phyloP scores from a whole-genome alignment of 2,888 invertebrate genomes.

The Drosophila mettleri region DNA sequence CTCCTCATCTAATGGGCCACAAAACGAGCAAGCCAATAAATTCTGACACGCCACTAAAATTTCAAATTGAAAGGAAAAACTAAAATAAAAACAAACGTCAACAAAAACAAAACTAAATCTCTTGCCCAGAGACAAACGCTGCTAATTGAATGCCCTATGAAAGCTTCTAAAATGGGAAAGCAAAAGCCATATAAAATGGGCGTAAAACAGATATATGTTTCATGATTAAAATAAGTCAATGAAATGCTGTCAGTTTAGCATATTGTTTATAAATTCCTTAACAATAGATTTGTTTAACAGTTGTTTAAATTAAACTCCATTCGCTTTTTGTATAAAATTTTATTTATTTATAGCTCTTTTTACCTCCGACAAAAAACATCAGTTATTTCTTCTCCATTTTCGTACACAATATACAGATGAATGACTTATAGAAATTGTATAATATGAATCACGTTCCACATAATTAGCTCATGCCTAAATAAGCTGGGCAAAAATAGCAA shows the following conservation, averaged over 20 bases:
- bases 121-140: background rate
- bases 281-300: slow-evolving; percentile 1
- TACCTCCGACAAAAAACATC: slow-evolving; percentile 2
- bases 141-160: slow-evolving; percentile 5
- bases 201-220: background rate
- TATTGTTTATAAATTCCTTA: background rate
- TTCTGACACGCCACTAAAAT: slow-evolving; percentile 75
- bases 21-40: slow-evolving; percentile 74
- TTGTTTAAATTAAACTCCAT: background rate
- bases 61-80: slow-evolving; percentile 31
- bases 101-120: slow-evolving; percentile 1
- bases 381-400: background rate
- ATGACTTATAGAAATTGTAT: background rate
- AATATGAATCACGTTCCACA: slow-evolving; percentile 8
- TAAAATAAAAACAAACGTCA: slow-evolving; percentile 5
- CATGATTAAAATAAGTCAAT: background rate
- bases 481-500: no score
- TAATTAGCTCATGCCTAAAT: background rate
- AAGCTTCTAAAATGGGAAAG: background rate
- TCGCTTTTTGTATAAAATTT: background rate
- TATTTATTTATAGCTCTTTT: slow-evolving; percentile 1
- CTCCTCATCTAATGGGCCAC: slow-evolving; percentile 53
- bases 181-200: background rate
- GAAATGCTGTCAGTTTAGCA: background rate
- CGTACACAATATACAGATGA: background rate